A percentile compares a stretch with the other conserved stretches of the same genome.
These are phyloP conservation scores for Dasypus novemcinctus DNA, from an alignment of 2,113 vertebrate species.

Conservation along the genomic window DNA sequence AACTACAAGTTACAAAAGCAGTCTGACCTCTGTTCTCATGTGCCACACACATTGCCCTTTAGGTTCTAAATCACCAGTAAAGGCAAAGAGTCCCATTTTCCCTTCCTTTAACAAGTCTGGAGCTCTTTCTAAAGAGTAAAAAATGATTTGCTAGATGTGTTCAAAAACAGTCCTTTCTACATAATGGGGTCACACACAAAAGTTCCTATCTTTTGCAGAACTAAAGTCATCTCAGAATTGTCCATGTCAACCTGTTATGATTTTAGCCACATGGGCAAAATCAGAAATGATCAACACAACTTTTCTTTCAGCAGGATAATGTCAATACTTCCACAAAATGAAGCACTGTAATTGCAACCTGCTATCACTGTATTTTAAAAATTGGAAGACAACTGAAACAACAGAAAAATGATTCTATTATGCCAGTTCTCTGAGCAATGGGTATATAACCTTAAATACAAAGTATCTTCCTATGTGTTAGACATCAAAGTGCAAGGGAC, in stretches of 20 bases:
- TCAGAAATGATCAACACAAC: slow-evolving; percentile 67
- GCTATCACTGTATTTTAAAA: slow-evolving; percentile 81
- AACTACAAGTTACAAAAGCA: slow-evolving; percentile 25
- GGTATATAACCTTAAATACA: not conserved
- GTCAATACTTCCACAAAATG: slow-evolving; percentile 89
- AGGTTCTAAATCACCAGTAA: not conserved
- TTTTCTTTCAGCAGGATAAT: slow-evolving; percentile 97
- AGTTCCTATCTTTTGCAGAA: not conserved
- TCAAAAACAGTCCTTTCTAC: not conserved
- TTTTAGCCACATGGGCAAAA: slow-evolving; percentile 78
- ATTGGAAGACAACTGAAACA: not conserved
- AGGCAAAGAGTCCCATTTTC: not conserved
- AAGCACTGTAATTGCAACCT: slow-evolving; percentile 98
- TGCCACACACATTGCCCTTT: not conserved
- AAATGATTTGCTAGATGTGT: slow-evolving; percentile 9
- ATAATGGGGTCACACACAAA: not conserved
- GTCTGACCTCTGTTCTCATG: not conserved
- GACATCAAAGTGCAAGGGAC: not conserved
- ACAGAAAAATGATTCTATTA: not conserved
- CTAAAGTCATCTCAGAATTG: slow-evolving; percentile 72
- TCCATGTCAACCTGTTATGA: slow-evolving; percentile 78
- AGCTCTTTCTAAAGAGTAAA: slow-evolving; percentile 35
- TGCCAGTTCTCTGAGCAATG: not conserved
- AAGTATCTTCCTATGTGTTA: not conserved
- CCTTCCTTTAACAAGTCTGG: not conserved